Conservation (phyloP, 2,797 vertebrate species). For the Sarcophilus harrisii region DNA sequence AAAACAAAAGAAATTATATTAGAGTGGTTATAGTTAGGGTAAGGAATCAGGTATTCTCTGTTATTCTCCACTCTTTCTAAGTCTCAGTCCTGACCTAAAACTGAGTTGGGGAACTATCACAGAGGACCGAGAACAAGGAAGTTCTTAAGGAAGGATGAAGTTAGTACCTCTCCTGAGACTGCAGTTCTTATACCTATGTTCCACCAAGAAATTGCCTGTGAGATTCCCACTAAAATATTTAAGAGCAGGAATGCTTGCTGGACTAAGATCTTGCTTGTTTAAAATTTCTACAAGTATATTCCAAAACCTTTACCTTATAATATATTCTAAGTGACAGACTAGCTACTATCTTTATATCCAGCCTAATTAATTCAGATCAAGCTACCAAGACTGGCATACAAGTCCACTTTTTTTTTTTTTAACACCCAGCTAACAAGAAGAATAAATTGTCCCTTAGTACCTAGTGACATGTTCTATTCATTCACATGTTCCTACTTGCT, state of each 20-base stretch:
- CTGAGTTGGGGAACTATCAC: background rate
- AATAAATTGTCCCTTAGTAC: background rate
- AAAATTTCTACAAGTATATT: background rate
- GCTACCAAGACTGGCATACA: background rate
- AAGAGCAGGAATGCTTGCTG: background rate
- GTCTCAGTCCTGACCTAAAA: background rate
- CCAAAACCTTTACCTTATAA: background rate
- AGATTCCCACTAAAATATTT: background rate
- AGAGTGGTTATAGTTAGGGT: background rate
- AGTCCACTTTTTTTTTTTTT: background rate
- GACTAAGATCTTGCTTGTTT: slow-evolving; percentile 2
- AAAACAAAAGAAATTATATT: background rate
- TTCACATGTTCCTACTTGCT: background rate
- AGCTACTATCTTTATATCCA: background rate
- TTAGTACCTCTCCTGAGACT: background rate
- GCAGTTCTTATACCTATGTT: background rate
- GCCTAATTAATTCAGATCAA: slow-evolving; percentile 9
- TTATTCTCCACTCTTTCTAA: background rate
- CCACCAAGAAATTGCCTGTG: background rate
- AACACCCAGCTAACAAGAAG: background rate
- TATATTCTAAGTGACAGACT: background rate
- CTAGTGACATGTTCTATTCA: background rate
- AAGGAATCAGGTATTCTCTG: background rate
- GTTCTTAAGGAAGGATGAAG: background rate
- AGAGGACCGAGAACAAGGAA: background rate